These are phyloP conservation scores for Euplexia lucipara DNA, from an alignment of 2,888 invertebrate genomes.

Conservation along the genomic window DNA sequence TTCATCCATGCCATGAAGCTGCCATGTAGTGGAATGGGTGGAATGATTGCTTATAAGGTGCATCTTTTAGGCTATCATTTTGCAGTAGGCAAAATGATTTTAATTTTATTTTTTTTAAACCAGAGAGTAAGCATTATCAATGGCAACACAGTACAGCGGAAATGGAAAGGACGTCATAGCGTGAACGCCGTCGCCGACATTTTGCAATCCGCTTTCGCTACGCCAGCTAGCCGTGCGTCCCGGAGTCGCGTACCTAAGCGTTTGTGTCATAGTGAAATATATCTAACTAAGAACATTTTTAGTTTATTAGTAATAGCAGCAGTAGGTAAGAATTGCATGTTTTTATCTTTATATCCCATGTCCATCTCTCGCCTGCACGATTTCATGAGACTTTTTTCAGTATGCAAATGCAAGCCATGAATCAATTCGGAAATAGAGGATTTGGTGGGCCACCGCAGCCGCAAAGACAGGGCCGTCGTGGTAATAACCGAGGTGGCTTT, in stretches of 20 bases:
- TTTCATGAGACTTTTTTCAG: constrained; percentile 58
- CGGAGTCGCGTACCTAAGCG: not conserved
- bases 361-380: constrained; percentile 9
- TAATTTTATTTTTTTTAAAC: no score
- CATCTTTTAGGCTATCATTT: no score
- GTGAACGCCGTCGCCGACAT: constrained; percentile 13
- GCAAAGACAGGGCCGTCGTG: constrained; percentile 84
- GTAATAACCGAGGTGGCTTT: constrained; percentile 81
- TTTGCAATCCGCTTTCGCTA: not conserved
- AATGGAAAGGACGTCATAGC: constrained; percentile 32
- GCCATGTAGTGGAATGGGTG: no score
- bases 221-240: not conserved
- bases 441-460: constrained; percentile 88
- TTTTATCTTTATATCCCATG: not conserved
- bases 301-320: constrained; percentile 6
- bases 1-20: no score
- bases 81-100: no score
- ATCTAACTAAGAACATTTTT: constrained; percentile 7
- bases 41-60: no score
- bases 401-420: constrained; percentile 87
- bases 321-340: constrained; percentile 41
- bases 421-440: constrained; percentile 87
- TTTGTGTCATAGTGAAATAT: not conserved
- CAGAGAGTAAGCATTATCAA: not conserved
- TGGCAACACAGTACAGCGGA: constrained; percentile 23